Evolutionary conservation across 1,140 invertebrate genomes (phyloP).

Genomic region (Babylonia areolata): DNA sequence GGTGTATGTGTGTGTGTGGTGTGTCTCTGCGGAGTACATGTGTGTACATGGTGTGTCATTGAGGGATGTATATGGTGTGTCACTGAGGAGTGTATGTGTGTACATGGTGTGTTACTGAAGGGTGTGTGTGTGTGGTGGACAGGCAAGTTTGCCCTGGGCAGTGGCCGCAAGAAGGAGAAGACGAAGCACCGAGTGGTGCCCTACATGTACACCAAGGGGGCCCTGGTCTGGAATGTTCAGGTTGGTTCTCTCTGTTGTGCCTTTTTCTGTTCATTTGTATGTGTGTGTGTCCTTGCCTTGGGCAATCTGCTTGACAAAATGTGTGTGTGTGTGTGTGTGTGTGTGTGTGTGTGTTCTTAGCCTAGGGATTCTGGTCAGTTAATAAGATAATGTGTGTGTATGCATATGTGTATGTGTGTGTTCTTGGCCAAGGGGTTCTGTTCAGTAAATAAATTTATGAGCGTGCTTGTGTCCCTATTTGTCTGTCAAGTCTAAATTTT

Average conservation of each 20-base stretch:
- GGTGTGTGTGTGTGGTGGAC: constrained; percentile 58
- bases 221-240: constrained; percentile 71
- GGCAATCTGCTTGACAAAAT: not conserved
- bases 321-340: not conserved
- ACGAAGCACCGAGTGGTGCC: constrained; percentile 69
- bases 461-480: too few species aligned
- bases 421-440: too few species aligned
- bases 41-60: too few species aligned
- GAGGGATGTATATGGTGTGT: too few species aligned
- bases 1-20: too few species aligned
- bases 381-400: not conserved
- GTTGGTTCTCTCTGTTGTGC: constrained; percentile 39
- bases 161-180: constrained; percentile 72
- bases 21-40: too few species aligned
- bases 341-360: constrained; percentile 13
- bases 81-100: too few species aligned
- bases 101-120: too few species aligned
- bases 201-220: constrained; percentile 71
- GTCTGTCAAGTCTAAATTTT: too few species aligned
- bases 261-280: not conserved
- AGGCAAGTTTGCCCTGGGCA: constrained; percentile 74
- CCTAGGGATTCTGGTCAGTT: too few species aligned
- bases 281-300: not conserved
- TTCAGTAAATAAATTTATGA: too few species aligned
- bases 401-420: not conserved